Conservation (phyloP, 1,140 invertebrate genomes). For the Sinella curviseta region DNA sequence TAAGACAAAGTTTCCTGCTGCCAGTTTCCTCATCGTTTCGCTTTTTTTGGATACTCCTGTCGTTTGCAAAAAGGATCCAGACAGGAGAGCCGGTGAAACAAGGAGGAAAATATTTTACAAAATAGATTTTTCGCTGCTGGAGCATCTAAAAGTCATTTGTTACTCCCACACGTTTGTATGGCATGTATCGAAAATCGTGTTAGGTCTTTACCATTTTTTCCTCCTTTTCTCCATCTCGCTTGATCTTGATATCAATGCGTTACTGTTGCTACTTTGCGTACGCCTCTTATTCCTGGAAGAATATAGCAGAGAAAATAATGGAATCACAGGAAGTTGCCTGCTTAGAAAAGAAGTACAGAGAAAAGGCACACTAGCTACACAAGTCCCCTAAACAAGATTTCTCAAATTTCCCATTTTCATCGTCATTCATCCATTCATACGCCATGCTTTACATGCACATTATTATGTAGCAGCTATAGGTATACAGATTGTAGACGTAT, state of each 20-base stretch:
- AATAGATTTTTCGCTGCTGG: conserved; percentile 4
- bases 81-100: neutral
- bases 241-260: neutral
- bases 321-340: neutral
- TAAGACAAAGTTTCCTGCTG: neutral
- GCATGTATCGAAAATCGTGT: neutral
- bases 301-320: too few species aligned
- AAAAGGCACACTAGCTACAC: neutral
- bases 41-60: neutral
- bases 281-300: too few species aligned
- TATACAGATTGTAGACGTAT: neutral
- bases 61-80: neutral
- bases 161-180: neutral
- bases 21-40: neutral
- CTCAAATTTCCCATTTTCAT: conserved; percentile 6
- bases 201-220: neutral
- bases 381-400: conserved; percentile 8
- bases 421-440: neutral
- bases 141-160: conserved; percentile 10
- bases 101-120: neutral
- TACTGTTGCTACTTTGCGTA: too few species aligned
- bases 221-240: conserved; percentile 11
- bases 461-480: neutral
- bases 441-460: neutral
- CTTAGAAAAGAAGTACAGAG: neutral